phyloP scores from a whole-genome alignment of 2,888 invertebrate species.

The Oegoconia quadripuncta region DNA sequence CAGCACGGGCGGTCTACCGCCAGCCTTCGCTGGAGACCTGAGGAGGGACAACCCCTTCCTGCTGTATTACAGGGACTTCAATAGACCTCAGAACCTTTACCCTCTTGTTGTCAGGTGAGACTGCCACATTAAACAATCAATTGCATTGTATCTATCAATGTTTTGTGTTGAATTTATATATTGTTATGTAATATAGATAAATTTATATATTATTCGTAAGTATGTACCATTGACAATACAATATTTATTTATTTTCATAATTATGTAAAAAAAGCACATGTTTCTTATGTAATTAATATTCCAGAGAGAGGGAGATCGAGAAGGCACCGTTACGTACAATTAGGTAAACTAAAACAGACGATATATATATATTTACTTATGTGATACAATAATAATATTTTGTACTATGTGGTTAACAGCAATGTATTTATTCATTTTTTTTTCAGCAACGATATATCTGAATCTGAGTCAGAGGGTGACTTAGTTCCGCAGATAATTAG shows the following conservation, averaged over 20 bases:
- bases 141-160: not conserved
- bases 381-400: slow-evolving; percentile 12
- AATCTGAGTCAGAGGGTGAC: slow-evolving; percentile 48
- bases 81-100: slow-evolving; percentile 82
- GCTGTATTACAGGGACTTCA: slow-evolving; percentile 86
- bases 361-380: not conserved
- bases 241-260: slow-evolving; percentile 1
- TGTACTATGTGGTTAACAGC: slow-evolving; percentile 27
- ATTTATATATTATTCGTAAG: not conserved
- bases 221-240: not conserved
- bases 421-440: slow-evolving; percentile 47
- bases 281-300: slow-evolving; percentile 48
- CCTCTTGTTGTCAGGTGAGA: slow-evolving; percentile 86
- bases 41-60: slow-evolving; percentile 84
- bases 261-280: no score
- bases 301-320: slow-evolving; percentile 50
- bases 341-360: slow-evolving; percentile 49
- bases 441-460: slow-evolving; percentile 71
- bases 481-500: slow-evolving; percentile 59
- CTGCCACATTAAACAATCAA: not conserved
- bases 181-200: no score
- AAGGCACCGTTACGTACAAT: slow-evolving; percentile 47
- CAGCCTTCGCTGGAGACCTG: slow-evolving; percentile 82
- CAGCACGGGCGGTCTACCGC: slow-evolving; percentile 86
- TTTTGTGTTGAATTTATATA: no score